Conservation (phyloP, 2,888 invertebrate species). For the Lasioglossum figueresi region DNA sequence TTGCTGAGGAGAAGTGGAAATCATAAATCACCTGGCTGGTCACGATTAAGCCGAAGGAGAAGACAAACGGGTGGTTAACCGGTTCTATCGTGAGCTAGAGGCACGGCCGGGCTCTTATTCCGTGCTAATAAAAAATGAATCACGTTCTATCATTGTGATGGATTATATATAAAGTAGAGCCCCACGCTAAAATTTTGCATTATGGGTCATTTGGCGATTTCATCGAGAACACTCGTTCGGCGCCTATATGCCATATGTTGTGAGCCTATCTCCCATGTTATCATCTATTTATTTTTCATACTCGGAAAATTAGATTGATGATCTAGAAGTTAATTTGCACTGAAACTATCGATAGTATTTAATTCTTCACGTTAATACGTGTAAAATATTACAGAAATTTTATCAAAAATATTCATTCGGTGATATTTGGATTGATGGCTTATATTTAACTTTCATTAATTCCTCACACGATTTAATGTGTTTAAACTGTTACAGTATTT, state of each 20-base stretch:
- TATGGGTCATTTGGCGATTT: neutral
- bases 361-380: neutral
- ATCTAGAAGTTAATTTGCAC: neutral
- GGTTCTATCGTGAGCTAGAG: constrained; percentile 65
- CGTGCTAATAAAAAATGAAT: constrained; percentile 1
- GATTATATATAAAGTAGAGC: neutral
- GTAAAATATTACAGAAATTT: too few relatives aligned
- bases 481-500: too few relatives aligned
- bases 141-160: neutral
- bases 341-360: neutral
- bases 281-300: neutral
- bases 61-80: constrained; percentile 77
- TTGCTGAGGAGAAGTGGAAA: constrained; percentile 65
- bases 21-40: constrained; percentile 75
- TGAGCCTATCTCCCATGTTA: neutral
- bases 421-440: neutral
- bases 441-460: too few relatives aligned
- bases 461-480: too few relatives aligned
- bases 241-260: neutral
- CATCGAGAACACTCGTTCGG: neutral
- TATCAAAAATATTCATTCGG: too few relatives aligned
- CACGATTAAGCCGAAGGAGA: constrained; percentile 73
- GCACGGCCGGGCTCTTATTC: constrained; percentile 7
- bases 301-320: neutral
- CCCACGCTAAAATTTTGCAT: neutral